Base-by-base conservation (phyloP, 2,888 invertebrate genomes). In the Emmelina monodactyla region DNA sequence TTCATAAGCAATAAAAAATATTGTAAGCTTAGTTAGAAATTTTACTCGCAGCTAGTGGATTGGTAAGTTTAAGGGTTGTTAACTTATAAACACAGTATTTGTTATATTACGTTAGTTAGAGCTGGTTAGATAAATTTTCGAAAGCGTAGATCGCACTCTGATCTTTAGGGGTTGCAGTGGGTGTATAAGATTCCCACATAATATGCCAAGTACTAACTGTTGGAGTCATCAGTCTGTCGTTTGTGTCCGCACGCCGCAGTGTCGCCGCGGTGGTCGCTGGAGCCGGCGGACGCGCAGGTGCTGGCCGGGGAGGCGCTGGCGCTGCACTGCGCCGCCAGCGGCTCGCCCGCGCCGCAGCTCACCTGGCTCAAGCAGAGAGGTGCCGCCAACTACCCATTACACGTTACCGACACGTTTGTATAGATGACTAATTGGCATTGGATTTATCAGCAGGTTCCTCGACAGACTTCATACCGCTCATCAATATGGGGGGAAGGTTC, bases 361-460 rank as follows among this genome's bases (percentile, higher is more conserved):
- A 85, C 83, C 29, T 89, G 89, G 89, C 80, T 88, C 46, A 88
- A 88, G 54, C 88, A 89, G 47, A 82, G 86, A 75, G 85, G 87
- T 86, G 62, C 22, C 41, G 19, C 5, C 19, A 19, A 19, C 9
- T n/a, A n/a, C n/a, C n/a, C n/a, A 19, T 19, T 9, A 19, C 19
- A 19, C 19, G 5, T 19, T 6, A 19, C 5, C 9, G 9, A 19
- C 5, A 19, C 9, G 9, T 5, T 6, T 9, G 9, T 6, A 9
- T 19, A 19, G 9, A 6, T 19, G 5, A 19, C 19, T 5, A 19
- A 19, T 19, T 19, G 5, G 9, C 5, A 19, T 19, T 5, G 9
- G 9, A 19, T 19, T 19, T 6, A 19, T 19, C 5, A 19, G 34
- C 57, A 76, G 87, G 86, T 34, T 84, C 89, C 55, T 75, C 83